A percentile compares a stretch with the other conserved stretches of the same genome.
Evolutionary conservation across 2,797 vertebrate species (phyloP).

Genomic region (Cossypha niveicapilla): DNA sequence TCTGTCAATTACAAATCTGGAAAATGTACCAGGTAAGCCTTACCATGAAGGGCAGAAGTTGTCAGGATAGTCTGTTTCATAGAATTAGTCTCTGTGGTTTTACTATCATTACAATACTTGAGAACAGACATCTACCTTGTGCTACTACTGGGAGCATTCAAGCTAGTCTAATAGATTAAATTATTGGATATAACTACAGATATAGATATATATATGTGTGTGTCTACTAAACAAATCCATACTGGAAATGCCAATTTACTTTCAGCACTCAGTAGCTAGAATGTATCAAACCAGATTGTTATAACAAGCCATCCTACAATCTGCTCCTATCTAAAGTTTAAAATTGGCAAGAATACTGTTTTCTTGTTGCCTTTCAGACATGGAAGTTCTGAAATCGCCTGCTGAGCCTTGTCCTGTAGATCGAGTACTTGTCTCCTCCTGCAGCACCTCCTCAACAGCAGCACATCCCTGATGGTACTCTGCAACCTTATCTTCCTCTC

Average conservation of each 20-base stretch:
- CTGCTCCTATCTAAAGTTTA: neutral
- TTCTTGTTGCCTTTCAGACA: neutral
- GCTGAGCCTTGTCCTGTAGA: neutral
- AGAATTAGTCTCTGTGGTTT: neutral
- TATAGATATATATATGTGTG: accelerated
- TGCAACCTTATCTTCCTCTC: conserved; percentile 42
- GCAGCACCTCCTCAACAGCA: neutral
- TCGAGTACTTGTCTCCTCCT: neutral
- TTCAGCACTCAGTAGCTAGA: neutral
- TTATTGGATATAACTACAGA: neutral
- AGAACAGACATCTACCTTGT: neutral
- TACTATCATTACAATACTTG: neutral
- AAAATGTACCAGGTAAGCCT: neutral
- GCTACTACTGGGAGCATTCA: neutral
- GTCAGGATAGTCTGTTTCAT: neutral
- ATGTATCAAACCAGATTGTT: neutral
- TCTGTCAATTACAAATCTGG: neutral
- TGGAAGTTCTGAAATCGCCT: neutral
- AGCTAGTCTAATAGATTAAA: neutral
- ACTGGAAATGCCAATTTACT: neutral
- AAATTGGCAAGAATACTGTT: neutral
- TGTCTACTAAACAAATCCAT: neutral
- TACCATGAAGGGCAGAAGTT: neutral
- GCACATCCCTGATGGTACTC: neutral
- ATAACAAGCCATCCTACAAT: neutral